Conservation (phyloP, 2,797 vertebrate genomes). For the Perodicticus potto region DNA sequence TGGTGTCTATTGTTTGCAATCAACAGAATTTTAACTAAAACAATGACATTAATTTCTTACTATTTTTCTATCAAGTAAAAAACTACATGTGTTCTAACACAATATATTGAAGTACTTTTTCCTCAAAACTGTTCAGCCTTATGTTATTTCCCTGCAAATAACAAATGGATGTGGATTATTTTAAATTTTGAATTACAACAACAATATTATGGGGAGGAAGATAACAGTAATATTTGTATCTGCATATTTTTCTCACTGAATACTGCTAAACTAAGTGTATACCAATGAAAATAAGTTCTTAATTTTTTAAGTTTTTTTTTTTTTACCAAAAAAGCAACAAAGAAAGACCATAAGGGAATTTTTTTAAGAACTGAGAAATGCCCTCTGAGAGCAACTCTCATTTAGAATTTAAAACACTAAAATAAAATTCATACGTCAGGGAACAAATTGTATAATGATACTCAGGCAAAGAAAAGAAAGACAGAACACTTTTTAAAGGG, state of each 20-base stretch:
- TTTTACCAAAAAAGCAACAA: not conserved
- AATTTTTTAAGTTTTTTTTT: not conserved
- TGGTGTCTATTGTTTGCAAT: not conserved
- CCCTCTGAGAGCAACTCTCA: not conserved
- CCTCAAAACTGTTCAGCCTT: not conserved
- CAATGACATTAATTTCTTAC: not conserved
- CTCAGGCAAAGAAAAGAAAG: constrained; percentile 39
- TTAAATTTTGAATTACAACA: constrained; percentile 43
- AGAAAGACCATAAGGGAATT: not conserved
- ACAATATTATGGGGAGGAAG: constrained; percentile 1
- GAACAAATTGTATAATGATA: constrained; percentile 13
- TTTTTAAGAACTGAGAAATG: constrained; percentile 12
- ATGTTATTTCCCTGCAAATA: not conserved
- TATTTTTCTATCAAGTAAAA: constrained; percentile 52
- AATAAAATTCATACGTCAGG: not conserved
- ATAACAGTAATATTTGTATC: not conserved
- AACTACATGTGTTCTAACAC: not conserved
- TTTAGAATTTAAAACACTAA: constrained; percentile 55
- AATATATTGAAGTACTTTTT: not conserved
- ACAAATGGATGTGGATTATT: not conserved
- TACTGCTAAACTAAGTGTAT: not conserved
- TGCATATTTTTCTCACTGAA: not conserved
- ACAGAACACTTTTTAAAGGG: not conserved
- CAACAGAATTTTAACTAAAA: constrained; percentile 49
- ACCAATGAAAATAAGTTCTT: not conserved